Evolutionary conservation across 2,797 vertebrate species (phyloP).

Genomic region (Sebastes kiyomatsui): DNA sequence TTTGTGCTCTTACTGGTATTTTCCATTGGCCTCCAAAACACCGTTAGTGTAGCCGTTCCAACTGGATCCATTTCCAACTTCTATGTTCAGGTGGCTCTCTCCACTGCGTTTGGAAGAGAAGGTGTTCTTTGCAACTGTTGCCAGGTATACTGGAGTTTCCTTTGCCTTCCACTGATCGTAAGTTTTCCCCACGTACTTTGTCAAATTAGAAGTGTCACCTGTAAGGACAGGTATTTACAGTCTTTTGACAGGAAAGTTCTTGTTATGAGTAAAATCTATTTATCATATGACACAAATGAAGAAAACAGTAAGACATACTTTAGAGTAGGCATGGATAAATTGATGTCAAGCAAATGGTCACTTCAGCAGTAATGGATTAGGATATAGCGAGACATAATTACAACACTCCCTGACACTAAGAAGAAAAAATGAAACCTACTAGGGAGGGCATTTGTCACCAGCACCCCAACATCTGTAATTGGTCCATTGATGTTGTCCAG

Average conservation of each 20-base stretch:
- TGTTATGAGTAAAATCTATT: neutral
- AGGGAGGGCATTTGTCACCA: slow-evolving; percentile 22
- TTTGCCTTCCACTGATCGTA: slow-evolving; percentile 50
- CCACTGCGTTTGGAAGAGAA: neutral
- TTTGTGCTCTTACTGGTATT: slow-evolving; percentile 70
- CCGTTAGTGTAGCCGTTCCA: slow-evolving; percentile 65
- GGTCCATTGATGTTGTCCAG: slow-evolving; percentile 59
- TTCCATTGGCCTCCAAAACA: slow-evolving; percentile 28
- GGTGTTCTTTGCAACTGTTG: slow-evolving; percentile 23
- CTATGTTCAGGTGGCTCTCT: fast-evolving
- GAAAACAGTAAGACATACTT: neutral
- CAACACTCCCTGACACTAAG: neutral
- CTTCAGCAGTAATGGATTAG: neutral
- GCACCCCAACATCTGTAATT: slow-evolving; percentile 67
- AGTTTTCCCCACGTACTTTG: slow-evolving; percentile 36
- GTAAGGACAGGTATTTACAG: neutral
- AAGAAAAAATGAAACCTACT: slow-evolving; percentile 49
- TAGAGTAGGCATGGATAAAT: neutral
- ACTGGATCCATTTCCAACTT: slow-evolving; percentile 39
- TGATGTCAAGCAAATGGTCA: neutral
- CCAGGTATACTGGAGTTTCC: slow-evolving; percentile 47
- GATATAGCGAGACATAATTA: neutral
- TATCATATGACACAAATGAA: neutral
- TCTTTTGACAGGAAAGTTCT: neutral
- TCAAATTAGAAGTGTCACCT: neutral